Conservation (phyloP, 2,888 invertebrate species). For the Danaus chrysippus region DNA sequence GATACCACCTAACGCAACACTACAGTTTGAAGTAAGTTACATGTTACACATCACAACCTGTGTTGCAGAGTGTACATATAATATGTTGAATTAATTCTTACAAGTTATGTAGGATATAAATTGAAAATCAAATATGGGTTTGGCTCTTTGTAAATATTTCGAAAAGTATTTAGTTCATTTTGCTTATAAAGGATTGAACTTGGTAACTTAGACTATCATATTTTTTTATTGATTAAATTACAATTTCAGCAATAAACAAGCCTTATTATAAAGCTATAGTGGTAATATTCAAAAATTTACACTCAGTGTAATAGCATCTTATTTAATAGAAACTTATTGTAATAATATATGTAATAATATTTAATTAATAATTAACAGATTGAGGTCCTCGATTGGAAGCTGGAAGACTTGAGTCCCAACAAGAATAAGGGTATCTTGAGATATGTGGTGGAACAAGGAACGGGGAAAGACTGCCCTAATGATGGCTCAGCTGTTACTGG, state of each 20-base stretch:
- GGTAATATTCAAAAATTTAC: background rate
- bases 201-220: background rate
- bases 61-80: no score
- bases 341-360: background rate
- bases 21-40: conserved; percentile 89
- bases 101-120: no score
- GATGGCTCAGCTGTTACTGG: conserved; percentile 91
- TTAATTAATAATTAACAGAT: conserved; percentile 74
- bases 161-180: no score
- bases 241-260: no score
- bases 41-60: no score
- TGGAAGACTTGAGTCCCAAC: conserved; percentile 92
- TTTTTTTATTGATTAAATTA: no score
- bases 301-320: background rate
- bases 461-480: conserved; percentile 85
- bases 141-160: no score
- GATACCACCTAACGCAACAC: conserved; percentile 92
- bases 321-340: background rate
- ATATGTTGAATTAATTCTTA: no score
- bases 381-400: conserved; percentile 92
- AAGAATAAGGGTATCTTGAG: conserved; percentile 91
- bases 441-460: conserved; percentile 84
- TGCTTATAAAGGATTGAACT: background rate
- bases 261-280: no score
- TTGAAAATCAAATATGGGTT: no score